Conservation (phyloP, 2,797 vertebrate genomes). For the Esox masquinongy region DNA sequence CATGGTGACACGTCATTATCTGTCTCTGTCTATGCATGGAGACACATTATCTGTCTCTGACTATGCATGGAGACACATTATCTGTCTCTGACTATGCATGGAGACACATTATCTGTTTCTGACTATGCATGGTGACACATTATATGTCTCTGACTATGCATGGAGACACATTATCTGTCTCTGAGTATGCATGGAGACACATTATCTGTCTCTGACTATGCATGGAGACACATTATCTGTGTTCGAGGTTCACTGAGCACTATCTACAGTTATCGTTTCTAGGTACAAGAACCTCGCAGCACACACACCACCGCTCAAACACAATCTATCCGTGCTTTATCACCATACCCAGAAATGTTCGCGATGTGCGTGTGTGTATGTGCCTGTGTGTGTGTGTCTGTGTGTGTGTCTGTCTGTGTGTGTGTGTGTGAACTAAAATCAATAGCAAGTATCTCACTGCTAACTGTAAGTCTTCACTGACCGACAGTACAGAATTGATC, state of each 20-base stretch:
- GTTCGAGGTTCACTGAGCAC: not conserved
- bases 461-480: slow-evolving; percentile 64
- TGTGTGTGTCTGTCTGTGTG: not conserved
- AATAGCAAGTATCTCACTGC: slow-evolving; percentile 51
- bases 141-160: no score
- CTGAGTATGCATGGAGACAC: no score
- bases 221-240: not conserved
- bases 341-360: slow-evolving; percentile 24
- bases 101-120: no score
- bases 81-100: not conserved
- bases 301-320: slow-evolving; percentile 4
- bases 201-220: not conserved
- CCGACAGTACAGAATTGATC: slow-evolving; percentile 51
- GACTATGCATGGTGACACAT: no score
- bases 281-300: not conserved
- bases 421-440: slow-evolving; percentile 40
- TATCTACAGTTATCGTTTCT: not conserved
- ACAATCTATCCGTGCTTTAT: slow-evolving; percentile 28
- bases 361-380: not conserved
- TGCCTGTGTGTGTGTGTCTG: slow-evolving; percentile 10
- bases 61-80: not conserved
- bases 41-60: not conserved
- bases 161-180: no score
- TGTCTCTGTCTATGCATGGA: no score
- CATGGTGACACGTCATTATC: no score